Conservation (phyloP, 35 echinoderm and acorn worm species). For the Lytechinus pictus region DNA sequence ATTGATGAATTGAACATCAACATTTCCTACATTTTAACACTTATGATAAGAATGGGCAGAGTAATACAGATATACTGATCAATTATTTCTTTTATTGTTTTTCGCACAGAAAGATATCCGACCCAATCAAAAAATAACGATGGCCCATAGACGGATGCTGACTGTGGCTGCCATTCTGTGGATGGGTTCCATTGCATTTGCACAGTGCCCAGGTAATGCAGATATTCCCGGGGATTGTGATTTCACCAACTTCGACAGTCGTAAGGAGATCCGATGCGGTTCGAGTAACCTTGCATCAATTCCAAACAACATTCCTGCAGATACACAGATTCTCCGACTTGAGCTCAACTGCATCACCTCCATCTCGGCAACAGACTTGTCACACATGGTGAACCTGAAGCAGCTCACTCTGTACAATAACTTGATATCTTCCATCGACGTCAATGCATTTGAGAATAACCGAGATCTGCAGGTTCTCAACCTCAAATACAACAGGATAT, state of each 20-base stretch:
- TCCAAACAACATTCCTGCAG: neutral
- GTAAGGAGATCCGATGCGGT: neutral
- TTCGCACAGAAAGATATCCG: too few relatives aligned
- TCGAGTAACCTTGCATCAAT: neutral
- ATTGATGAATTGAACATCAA: too few relatives aligned
- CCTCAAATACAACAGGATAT: slow-evolving; percentile 6
- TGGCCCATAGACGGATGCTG: too few relatives aligned
- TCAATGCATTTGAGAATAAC: neutral
- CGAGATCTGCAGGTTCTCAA: neutral
- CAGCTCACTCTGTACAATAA: slow-evolving; percentile 18
- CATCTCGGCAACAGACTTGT: neutral
- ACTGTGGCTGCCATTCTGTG: too few relatives aligned
- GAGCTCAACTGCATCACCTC: neutral
- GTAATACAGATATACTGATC: too few relatives aligned
- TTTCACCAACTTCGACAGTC: neutral
- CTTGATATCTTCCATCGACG: neutral
- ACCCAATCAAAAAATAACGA: too few relatives aligned
- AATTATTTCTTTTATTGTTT: too few relatives aligned
- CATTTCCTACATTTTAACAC: too few relatives aligned
- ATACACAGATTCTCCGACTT: slow-evolving; percentile 24
- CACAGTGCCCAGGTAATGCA: neutral
- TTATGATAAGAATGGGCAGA: too few relatives aligned
- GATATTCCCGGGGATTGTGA: neutral
- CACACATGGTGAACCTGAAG: neutral
- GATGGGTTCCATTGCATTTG: neutral